Evolutionary conservation across 2,888 invertebrate species (phyloP).

Genomic region (Tetranychus truncatus): DNA sequence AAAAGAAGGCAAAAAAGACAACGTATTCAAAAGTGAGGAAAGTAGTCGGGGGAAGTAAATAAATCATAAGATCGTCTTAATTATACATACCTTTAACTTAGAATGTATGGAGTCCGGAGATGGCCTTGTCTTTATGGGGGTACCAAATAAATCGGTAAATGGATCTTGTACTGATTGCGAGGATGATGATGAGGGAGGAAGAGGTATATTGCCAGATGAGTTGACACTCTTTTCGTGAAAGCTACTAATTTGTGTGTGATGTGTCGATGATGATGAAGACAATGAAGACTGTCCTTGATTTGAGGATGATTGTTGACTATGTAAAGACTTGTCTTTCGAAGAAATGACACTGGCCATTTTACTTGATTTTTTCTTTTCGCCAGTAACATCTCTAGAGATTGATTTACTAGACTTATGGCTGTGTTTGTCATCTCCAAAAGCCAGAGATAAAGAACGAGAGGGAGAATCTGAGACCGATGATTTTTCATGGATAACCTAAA

Average conservation of each 20-base stretch:
- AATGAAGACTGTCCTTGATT: neutral
- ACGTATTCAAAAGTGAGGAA: conserved; percentile 1
- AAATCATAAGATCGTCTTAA: neutral
- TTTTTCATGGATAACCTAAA: neutral
- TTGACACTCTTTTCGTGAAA: neutral
- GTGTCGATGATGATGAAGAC: conserved; percentile 3
- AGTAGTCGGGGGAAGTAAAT: neutral
- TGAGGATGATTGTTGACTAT: conserved; percentile 12
- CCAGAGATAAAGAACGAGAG: neutral
- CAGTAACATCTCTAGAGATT: neutral
- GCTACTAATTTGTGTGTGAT: neutral
- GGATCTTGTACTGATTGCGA: conserved; percentile 1
- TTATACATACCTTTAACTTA: neutral
- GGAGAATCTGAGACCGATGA: neutral
- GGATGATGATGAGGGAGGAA: neutral
- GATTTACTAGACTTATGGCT: conserved; percentile 4
- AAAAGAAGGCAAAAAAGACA: conserved; percentile 5
- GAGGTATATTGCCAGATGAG: neutral
- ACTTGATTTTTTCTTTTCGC: conserved; percentile 1
- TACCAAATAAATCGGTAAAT: conserved; percentile 11
- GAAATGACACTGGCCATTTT: conserved; percentile 12
- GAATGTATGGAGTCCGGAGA: neutral
- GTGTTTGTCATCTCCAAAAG: conserved; percentile 5
- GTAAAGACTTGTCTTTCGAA: conserved; percentile 15
- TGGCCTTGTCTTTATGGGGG: neutral